Conservation (phyloP, 2,113 vertebrate species). For the Pristiophorus japonicus region DNA sequence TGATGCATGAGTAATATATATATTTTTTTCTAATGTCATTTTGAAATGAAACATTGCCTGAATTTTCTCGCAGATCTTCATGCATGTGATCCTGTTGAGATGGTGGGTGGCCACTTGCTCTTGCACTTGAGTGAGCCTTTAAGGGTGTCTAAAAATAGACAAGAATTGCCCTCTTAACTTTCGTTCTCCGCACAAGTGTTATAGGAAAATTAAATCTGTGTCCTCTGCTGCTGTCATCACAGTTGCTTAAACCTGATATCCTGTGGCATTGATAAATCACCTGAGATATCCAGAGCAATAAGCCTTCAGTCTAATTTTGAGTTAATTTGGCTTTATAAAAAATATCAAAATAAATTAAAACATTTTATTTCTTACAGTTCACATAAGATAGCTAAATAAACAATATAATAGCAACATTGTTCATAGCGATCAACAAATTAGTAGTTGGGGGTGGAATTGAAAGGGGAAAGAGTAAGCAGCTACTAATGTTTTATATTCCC, state of each 20-base stretch:
- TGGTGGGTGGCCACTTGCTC: not conserved
- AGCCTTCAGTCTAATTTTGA: not conserved
- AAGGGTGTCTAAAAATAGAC: not conserved
- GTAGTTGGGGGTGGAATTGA: not conserved
- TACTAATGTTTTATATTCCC: not conserved
- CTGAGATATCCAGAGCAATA: not conserved
- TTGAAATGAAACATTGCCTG: not conserved
- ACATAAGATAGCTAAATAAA: not conserved
- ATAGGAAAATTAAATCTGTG: not conserved
- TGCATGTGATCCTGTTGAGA: not conserved
- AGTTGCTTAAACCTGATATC: not conserved
- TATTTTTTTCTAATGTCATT: not conserved
- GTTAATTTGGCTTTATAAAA: not conserved
- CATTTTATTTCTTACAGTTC: not conserved
- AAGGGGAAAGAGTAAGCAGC: not conserved
- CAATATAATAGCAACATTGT: not conserved
- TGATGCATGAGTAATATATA: not conserved
- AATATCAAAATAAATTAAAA: not conserved
- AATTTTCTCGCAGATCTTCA: not conserved
- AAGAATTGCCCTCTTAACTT: not conserved
- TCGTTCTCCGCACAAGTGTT: not conserved
- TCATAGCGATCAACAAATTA: not conserved
- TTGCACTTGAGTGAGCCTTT: not conserved
- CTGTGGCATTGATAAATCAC: not conserved
- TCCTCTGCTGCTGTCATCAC: not conserved